Base-by-base conservation (phyloP, 2,888 invertebrate species). In the Calliphora vomitoria region DNA sequence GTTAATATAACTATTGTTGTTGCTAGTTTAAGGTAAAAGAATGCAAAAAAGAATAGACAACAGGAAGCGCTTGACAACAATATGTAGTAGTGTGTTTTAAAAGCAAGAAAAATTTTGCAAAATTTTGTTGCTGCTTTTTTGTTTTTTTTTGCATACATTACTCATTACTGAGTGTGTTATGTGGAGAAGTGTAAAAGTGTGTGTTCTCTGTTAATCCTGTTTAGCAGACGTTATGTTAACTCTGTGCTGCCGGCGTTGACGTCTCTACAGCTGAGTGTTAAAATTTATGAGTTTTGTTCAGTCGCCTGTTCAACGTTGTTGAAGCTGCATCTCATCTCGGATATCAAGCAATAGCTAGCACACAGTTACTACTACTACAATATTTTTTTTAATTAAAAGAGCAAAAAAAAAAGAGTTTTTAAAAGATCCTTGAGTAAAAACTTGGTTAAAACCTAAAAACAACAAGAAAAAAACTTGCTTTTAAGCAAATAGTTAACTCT, bases 251-350 rank as follows among this genome's bases (percentile, higher is more conserved):
- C 31, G 25, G 41, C 80, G 80, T 66, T 58, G 18, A 47, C 79
- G 69, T 74, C 62, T 68, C 11, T 55, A 44, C 44, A 68, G 71
- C 35, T 68, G 50, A 44, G 35, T 13, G 20, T 53, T 60, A 44
- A 79, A 82, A 69, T 82, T 72, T 75, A n/a, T 53, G 71, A 74
- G 41, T 53, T 74, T 68, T 74, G 64, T 80, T 83, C 83, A 86
- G 83, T 83, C 75, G 75, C 44, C 69, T 79, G 74, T 80, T 69
- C 74, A 60, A 75, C 83, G 74, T 83, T 83, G 86, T 75, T 83
- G 86, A 83, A 83, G 80, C 80, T 86, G 80, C 80, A 80, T 72
- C 64, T 80, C 20, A 5, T 58, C 44, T 25, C 83, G 83, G 75
- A 83, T 58, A 41, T 62, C 41, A 31, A 31, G 13, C 31, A 44